Conservation (phyloP, 1,140 invertebrate species). For the Mesaphorura yosii region DNA sequence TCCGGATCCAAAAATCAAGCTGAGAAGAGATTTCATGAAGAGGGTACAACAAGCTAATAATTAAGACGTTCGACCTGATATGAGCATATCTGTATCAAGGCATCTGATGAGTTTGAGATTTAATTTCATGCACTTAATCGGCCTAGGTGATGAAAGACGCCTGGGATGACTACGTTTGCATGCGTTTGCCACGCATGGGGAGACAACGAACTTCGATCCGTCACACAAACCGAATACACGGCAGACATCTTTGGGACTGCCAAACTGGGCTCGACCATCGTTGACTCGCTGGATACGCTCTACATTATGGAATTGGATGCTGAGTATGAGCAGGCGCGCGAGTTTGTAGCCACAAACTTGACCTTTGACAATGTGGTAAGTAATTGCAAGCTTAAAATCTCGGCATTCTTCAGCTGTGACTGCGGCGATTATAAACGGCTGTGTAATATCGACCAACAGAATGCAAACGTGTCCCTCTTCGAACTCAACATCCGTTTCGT, state of each 20-base stretch:
- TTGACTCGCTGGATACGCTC: slow-evolving; percentile 46
- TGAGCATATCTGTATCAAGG: background rate
- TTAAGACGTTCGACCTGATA: background rate
- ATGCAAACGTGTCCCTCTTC: slow-evolving; percentile 86
- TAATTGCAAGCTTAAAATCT: background rate
- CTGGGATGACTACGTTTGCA: slow-evolving; percentile 93
- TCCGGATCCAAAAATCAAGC: slow-evolving; percentile 46
- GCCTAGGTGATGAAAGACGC: slow-evolving; percentile 83
- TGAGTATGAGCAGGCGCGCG: slow-evolving; percentile 43
- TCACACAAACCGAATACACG: slow-evolving; percentile 77
- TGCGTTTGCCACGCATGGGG: slow-evolving; percentile 93
- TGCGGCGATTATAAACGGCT: background rate
- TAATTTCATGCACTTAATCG: background rate
- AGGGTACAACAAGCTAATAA: slow-evolving; percentile 46
- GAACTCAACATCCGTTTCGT: slow-evolving; percentile 93
- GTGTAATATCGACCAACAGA: too few relatives aligned
- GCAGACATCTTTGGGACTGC: slow-evolving; percentile 79
- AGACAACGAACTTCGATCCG: slow-evolving; percentile 87
- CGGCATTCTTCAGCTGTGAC: too few relatives aligned
- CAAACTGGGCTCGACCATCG: slow-evolving; percentile 46
- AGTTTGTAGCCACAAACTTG: slow-evolving; percentile 60
- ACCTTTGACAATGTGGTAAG: slow-evolving; percentile 53
- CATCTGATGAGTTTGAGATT: background rate
- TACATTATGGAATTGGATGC: slow-evolving; percentile 44
- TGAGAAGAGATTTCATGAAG: slow-evolving; percentile 59